Conservation (phyloP, 2,113 vertebrate genomes). For the Engraulis encrasicolus region DNA sequence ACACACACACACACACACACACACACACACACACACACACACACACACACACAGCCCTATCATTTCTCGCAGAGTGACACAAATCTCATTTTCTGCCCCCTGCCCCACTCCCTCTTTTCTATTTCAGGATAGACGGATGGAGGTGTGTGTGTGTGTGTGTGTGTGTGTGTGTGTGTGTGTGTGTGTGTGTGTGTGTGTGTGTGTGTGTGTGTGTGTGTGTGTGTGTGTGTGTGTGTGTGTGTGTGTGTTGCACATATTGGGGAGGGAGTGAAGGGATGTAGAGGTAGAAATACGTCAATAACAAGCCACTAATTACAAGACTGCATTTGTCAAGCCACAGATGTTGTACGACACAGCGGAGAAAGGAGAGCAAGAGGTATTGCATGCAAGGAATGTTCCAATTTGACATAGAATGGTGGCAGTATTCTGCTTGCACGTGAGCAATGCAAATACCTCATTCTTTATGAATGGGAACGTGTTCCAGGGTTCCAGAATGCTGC, state of each 20-base stretch:
- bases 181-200: too few relatives aligned
- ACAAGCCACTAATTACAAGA: slow-evolving; percentile 4
- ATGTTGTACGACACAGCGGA: neutral
- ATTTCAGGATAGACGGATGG: too few relatives aligned
- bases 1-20: neutral
- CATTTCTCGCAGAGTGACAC: neutral
- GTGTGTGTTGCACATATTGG: too few relatives aligned
- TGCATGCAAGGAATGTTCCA: neutral
- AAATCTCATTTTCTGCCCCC: neutral
- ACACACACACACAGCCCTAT: neutral
- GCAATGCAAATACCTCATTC: too few relatives aligned
- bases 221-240: too few relatives aligned
- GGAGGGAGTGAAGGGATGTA: too few relatives aligned
- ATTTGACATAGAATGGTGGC: neutral
- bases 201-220: too few relatives aligned
- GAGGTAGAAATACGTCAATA: neutral
- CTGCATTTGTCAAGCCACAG: neutral
- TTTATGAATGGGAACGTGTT: too few relatives aligned
- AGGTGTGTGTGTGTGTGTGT: too few relatives aligned
- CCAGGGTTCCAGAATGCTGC: too few relatives aligned
- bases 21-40: neutral
- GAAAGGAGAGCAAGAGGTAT: neutral
- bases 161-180: too few relatives aligned
- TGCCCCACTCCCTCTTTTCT: neutral
- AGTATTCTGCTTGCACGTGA: too few relatives aligned